Percentiles rank a stretch among this genome's conserved stretches.
Conservation (phyloP, 2,113 vertebrate species). For the Myrmophylax atrothorax region DNA sequence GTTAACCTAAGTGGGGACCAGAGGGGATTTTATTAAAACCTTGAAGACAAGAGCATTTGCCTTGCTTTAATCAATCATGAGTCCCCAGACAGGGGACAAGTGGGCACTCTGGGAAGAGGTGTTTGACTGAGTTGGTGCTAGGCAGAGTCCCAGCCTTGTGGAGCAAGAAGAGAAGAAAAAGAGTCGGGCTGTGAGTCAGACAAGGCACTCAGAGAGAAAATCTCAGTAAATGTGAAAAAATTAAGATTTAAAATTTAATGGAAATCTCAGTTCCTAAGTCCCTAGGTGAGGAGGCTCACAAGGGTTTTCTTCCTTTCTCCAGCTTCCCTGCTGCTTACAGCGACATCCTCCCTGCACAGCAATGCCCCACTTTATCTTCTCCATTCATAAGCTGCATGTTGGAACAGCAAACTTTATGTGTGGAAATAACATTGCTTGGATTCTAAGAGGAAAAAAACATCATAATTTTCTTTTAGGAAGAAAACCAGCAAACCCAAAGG, state of each 20-base stretch:
- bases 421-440: background rate
- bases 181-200: background rate
- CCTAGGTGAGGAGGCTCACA: background rate
- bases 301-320: background rate
- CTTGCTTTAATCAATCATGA: background rate
- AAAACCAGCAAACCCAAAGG: background rate
- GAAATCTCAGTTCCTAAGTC: background rate
- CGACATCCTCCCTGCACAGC: rapidly evolving
- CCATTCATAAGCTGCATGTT: background rate
- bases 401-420: background rate
- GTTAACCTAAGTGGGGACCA: background rate
- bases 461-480: background rate
- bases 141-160: rapidly evolving
- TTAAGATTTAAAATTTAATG: background rate
- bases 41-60: background rate
- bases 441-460: background rate
- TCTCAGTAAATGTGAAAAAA: background rate
- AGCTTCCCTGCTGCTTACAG: background rate
- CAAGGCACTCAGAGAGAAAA: background rate
- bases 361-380: background rate
- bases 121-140: background rate
- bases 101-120: background rate
- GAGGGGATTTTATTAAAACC: background rate
- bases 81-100: background rate
- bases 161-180: background rate